phyloP scores from a whole-genome alignment of 2,888 invertebrate genomes.

The Thereva nobilitata region DNA sequence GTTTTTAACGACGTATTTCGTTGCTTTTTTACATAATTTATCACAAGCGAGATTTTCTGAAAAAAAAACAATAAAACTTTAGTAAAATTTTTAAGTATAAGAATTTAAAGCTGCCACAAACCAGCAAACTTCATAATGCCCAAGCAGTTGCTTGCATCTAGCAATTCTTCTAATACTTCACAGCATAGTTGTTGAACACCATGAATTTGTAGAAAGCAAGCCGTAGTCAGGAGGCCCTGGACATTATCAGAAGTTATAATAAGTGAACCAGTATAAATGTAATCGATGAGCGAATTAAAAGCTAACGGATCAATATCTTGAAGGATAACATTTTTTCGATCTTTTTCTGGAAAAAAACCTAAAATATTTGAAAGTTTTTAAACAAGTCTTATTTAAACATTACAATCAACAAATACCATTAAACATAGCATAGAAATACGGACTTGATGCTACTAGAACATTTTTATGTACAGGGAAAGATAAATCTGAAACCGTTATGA shows the following conservation, averaged over 20 bases:
- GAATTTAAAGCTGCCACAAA: conserved; percentile 10
- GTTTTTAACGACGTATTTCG: conserved; percentile 46
- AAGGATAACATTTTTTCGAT: conserved; percentile 29
- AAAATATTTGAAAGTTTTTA: background rate
- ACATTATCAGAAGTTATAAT: conserved; percentile 38
- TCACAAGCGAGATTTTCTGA: conserved; percentile 46
- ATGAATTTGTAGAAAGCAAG: conserved; percentile 38
- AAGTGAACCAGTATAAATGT: conserved; percentile 40
- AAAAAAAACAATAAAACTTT: conserved; percentile 22
- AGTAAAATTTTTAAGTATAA: background rate
- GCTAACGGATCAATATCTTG: conserved; percentile 32
- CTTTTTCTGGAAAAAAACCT: conserved; percentile 39
- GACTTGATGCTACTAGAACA: conserved; percentile 36
- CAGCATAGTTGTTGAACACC: conserved; percentile 39
- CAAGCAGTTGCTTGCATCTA: conserved; percentile 37
- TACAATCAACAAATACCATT: conserved; percentile 28
- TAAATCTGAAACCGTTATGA: conserved; percentile 24
- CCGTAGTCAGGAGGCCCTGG: conserved; percentile 28
- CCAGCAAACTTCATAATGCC: conserved; percentile 40
- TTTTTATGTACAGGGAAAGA: conserved; percentile 38
- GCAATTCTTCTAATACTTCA: conserved; percentile 29
- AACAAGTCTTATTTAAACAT: background rate
- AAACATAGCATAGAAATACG: conserved; percentile 39
- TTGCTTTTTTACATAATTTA: conserved; percentile 45
- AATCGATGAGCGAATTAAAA: conserved; percentile 31